phyloP scores from a whole-genome alignment of 53 echinoderm and acorn worm species.

The Paracentrotus lividus region DNA sequence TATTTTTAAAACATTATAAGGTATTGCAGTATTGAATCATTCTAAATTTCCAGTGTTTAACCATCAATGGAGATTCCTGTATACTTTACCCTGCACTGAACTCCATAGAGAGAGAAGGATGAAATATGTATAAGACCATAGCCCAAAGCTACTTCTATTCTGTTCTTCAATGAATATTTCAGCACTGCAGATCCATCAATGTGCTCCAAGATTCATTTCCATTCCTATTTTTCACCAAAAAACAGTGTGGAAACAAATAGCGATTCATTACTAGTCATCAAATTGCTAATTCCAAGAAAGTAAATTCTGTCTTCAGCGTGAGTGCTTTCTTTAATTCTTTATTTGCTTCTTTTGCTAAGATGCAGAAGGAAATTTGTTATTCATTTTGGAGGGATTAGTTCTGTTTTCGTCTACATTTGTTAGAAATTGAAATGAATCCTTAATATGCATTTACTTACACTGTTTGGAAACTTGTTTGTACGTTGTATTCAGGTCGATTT shows the following conservation, averaged over 20 bases:
- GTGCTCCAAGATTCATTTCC: neutral
- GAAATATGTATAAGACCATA: neutral
- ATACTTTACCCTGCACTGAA: neutral
- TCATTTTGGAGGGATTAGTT: neutral
- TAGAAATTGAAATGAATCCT: conserved; percentile 13
- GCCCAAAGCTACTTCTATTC: neutral
- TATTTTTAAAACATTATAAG: neutral
- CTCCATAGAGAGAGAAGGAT: neutral
- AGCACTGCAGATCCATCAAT: neutral
- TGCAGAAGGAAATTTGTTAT: conserved; percentile 14
- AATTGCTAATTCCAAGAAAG: conserved; percentile 19
- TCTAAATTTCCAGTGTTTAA: neutral
- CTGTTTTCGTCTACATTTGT: neutral
- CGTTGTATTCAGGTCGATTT: neutral
- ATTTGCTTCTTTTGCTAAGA: neutral
- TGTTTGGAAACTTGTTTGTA: neutral
- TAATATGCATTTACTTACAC: neutral
- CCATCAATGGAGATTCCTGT: neutral
- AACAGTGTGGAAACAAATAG: neutral
- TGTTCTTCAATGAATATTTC: conserved; percentile 43
- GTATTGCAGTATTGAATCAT: no score
- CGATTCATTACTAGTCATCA: neutral
- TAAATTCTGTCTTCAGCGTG: neutral
- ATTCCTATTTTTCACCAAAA: neutral
- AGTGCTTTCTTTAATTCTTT: neutral